phyloP scores from a whole-genome alignment of 2,888 invertebrate genomes.

The Caenorhabditis becei region DNA sequence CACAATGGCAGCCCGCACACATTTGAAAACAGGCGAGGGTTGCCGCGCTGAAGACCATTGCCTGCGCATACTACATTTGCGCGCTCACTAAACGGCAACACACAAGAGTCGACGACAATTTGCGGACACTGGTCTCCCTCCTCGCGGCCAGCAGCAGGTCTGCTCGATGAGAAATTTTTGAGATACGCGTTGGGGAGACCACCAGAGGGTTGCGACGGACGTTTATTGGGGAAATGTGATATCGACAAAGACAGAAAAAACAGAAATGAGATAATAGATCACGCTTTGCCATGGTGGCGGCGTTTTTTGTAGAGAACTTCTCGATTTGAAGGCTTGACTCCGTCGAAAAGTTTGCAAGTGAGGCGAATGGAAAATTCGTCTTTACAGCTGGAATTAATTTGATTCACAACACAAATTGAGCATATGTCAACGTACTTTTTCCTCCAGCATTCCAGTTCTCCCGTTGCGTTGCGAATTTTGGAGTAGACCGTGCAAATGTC shows the following conservation, averaged over 20 bases:
- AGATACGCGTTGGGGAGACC: too few species aligned
- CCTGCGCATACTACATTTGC: too few species aligned
- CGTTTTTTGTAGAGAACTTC: slow-evolving; percentile 39
- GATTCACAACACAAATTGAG: neutral
- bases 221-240: too few species aligned
- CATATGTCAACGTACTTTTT: slow-evolving; percentile 14
- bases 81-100: neutral
- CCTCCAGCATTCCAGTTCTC: slow-evolving; percentile 43
- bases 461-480: slow-evolving; percentile 18
- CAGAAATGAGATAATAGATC: neutral
- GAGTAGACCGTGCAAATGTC: slow-evolving; percentile 40
- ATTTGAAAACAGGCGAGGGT: neutral
- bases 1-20: neutral
- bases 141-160: neutral
- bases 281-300: slow-evolving; percentile 49
- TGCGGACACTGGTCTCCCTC: neutral
- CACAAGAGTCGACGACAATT: neutral
- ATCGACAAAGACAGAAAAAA: too few species aligned
- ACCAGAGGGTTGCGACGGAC: too few species aligned
- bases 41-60: neutral
- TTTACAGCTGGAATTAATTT: slow-evolving; percentile 46
- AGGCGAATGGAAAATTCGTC: slow-evolving; percentile 38
- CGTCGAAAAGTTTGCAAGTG: slow-evolving; percentile 42
- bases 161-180: too few species aligned
- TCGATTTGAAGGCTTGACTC: slow-evolving; percentile 38